Evolutionary conservation across 2,888 invertebrate genomes (phyloP), one percentile per base, ranked within the genome.

Genomic region (Sinodicranocentrus sp.): DNA sequence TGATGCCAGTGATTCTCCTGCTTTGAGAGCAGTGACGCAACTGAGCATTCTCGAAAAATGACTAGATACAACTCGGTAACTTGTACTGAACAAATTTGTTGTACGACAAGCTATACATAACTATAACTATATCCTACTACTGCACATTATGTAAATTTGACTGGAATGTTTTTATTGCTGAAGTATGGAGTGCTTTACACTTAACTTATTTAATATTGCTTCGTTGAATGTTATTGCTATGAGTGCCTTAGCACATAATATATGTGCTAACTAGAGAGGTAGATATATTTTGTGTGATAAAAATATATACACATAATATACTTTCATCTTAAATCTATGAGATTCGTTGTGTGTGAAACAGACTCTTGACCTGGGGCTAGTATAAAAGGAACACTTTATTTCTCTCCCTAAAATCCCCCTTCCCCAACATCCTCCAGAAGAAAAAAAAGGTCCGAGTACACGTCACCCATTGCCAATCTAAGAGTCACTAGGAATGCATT

Each of bases 311-410:
- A 33, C 10, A 23, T 43, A 57, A 44, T 23, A 72, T 52, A 33
- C 54, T 52, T 67, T 26, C 28, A n/a, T 23, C 26, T 23, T 21
- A 68, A 44, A 21, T 59, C 72, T 78, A 61, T 33, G 72, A 73
- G 73, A 76, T 85, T 82, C 85, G 85, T 85, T 85, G 85, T 85
- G 44, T 82, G 15, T 70, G 85, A 85, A 85, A 85, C 85, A 82
- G 84, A 85, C 85, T 85, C 78, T 68, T 82, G 85, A 85, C 78
- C 75, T 77, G 80, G 71, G 84, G 71, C 61, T 26, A 59, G 19
- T 54, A 39, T 43, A 25, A 28, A 57, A 65, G 48, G n/a, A 48
- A n/a, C 48, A 48, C 15, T n/a, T 59, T n/a, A n/a, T n/a, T n/a
- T 43, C 26, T 44, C 8, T 28, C 54, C 19, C 3, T 25, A 19